A percentile compares a stretch with the other conserved stretches of the same genome.
These are phyloP conservation scores for Agrochola macilenta DNA, from an alignment of 2,888 invertebrate genomes.

Conservation along the genomic window DNA sequence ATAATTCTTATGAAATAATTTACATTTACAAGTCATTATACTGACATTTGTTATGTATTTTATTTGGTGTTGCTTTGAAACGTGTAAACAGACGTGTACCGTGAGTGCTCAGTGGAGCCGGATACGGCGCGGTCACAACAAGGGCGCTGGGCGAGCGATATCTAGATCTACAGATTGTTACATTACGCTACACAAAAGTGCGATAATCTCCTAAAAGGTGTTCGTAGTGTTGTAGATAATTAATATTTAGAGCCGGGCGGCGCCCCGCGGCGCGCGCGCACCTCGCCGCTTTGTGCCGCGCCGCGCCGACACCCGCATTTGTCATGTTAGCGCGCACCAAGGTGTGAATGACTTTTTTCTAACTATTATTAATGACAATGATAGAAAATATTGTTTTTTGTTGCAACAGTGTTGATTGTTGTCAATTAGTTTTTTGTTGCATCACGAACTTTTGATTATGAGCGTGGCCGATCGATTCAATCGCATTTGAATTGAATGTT, in stretches of 20 bases:
- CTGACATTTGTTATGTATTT: background rate
- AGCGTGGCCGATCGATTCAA: constrained; percentile 86
- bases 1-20: background rate
- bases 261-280: constrained; percentile 86
- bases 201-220: constrained; percentile 90
- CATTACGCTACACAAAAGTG: constrained; percentile 82
- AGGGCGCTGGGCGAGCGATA: constrained; percentile 73
- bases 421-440: constrained; percentile 89
- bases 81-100: constrained; percentile 35
- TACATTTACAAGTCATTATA: background rate
- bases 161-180: constrained; percentile 84
- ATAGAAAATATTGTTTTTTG: constrained; percentile 90
- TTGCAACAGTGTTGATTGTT: constrained; percentile 88
- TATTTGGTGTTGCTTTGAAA: constrained; percentile 13
- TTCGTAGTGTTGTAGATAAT: constrained; percentile 88
- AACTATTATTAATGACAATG: constrained; percentile 89
- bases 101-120: constrained; percentile 32
- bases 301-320: constrained; percentile 85
- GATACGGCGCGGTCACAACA: constrained; percentile 58
- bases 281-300: constrained; percentile 81
- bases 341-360: constrained; percentile 90
- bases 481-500: constrained; percentile 87
- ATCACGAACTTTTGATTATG: constrained; percentile 81
- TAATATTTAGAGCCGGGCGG: constrained; percentile 87
- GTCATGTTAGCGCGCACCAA: constrained; percentile 89